A percentile compares a stretch with the other conserved stretches of the same genome.
These are phyloP conservation scores for Zygogramma bicolorata DNA, from an alignment of 2,888 invertebrate species.

Conservation along the genomic window DNA sequence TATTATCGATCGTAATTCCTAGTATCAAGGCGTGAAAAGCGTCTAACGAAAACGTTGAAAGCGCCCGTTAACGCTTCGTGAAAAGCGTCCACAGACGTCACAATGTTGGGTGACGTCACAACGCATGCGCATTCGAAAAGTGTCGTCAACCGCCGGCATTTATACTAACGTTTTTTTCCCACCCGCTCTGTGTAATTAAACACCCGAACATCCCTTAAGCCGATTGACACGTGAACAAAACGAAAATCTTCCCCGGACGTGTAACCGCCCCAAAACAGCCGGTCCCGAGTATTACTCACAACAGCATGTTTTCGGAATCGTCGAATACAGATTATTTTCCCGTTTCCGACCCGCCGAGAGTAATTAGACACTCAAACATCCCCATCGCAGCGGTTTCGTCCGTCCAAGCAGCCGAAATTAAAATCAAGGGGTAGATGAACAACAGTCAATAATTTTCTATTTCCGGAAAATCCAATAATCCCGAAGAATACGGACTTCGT, in stretches of 20 bases:
- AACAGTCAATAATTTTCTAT: slow-evolving; percentile 28
- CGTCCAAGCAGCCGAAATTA: slow-evolving; percentile 15
- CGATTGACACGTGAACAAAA: background rate
- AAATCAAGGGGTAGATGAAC: background rate
- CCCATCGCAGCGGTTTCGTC: slow-evolving; percentile 14
- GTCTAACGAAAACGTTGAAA: too few relatives aligned
- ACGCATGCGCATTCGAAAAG: too few relatives aligned
- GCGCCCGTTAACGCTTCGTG: too few relatives aligned
- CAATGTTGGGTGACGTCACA: too few relatives aligned
- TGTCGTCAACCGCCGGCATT: too few relatives aligned
- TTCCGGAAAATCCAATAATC: slow-evolving; percentile 37
- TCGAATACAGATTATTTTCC: slow-evolving; percentile 14
- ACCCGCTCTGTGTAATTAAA: slow-evolving; percentile 7
- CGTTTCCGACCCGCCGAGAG: slow-evolving; percentile 9
- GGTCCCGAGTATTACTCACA: background rate
- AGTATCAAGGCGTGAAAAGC: too few relatives aligned
- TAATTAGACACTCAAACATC: slow-evolving; percentile 10
- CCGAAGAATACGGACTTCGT: slow-evolving; percentile 36
- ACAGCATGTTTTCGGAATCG: slow-evolving; percentile 1
- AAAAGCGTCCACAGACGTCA: too few relatives aligned
- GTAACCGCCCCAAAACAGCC: background rate
- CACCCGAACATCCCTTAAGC: slow-evolving; percentile 8
- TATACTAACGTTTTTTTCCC: too few relatives aligned
- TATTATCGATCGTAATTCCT: too few relatives aligned
- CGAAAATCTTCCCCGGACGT: background rate